Conservation (phyloP, 2,888 invertebrate genomes). For the Dynastes maya region DNA sequence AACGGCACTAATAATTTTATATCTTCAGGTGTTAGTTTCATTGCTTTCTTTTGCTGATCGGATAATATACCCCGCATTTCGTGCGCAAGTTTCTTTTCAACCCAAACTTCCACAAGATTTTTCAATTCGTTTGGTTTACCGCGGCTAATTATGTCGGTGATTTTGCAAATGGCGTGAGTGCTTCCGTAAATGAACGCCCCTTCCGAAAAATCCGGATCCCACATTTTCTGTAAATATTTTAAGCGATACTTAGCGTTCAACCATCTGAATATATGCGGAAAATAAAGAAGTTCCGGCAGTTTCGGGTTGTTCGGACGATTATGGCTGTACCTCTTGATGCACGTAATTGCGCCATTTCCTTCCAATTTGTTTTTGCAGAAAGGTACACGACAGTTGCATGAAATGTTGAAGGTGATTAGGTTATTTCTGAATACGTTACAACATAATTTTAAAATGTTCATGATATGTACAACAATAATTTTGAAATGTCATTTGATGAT, state of each 20-base stretch:
- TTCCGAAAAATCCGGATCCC: constrained; percentile 70
- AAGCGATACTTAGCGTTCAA: constrained; percentile 67
- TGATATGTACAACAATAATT: constrained; percentile 50
- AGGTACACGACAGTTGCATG: constrained; percentile 6
- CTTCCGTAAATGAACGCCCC: constrained; percentile 69
- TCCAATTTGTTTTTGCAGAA: constrained; percentile 10
- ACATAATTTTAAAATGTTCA: constrained; percentile 51
- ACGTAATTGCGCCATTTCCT: constrained; percentile 30
- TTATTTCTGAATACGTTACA: constrained; percentile 44
- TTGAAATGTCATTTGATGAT: constrained; percentile 47
- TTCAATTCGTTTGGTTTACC: constrained; percentile 63
- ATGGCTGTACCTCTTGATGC: constrained; percentile 29
- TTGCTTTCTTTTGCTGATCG: constrained; percentile 64
- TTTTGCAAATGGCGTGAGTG: constrained; percentile 66
- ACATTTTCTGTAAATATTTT: constrained; percentile 65
- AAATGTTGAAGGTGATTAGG: constrained; percentile 30
- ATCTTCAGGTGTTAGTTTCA: constrained; percentile 65
- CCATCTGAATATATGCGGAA: constrained; percentile 68
- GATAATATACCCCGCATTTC: constrained; percentile 63
- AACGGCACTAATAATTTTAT: constrained; percentile 69
- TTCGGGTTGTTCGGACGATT: constrained; percentile 59
- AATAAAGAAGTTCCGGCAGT: constrained; percentile 68
- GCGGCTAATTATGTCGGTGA: constrained; percentile 67
- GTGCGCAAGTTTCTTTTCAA: constrained; percentile 58
- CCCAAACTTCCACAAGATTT: constrained; percentile 61